Base-by-base conservation (phyloP, 2,113 vertebrate species). In the Papio anubis region DNA sequence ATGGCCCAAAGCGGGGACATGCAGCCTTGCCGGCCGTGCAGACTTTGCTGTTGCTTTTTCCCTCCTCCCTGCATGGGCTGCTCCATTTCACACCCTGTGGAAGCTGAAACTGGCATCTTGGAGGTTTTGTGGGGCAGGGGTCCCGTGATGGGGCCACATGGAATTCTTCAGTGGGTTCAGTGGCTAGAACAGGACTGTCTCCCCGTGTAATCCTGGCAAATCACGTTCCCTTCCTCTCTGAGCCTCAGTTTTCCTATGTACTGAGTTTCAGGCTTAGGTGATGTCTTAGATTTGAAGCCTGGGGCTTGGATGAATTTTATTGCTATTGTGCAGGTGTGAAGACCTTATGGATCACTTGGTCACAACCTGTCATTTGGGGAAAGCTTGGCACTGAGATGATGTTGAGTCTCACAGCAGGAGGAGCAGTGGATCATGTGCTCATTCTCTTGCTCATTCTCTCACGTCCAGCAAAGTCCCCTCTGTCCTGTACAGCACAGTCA, bases 51-150 rank as follows among this genome's bases (percentile, higher is more conserved):
- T 18, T 38, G 30, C 2, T 13, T 5, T 20, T 16, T 91, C 98
- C 98, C 97, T 94, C 97, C 90, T 45, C 52, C 35, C 94, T 94
- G 97, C 95, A 92, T 90, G 92, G 97, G 97, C 97, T 97, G 97
- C 97, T 92, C 92, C 94, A 94, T 92, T 97, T 98, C 96, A 95
- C 97, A 95, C 88, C 82, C 98, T 75, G 94, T 79, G 66, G 66
- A 89, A 98, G 94, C 95, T 88, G 95, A 89, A 98, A 93, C 95
- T 88, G 95, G 96, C 75, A 93, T 97, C 97, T 97, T 85, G 85
- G 93, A 45, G 73, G 94, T 90, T 97, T 97, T 79, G 97, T 96
- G 94, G 89, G 97, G 93, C 90, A 61, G 96, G 91, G 81, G 95
- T 93, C 95, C 96, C 57, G 66, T 96, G 23, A 18, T 0, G 0